These are phyloP conservation scores for Chloroclysta siterata DNA, from an alignment of 2,888 invertebrate species.

Conservation along the genomic window DNA sequence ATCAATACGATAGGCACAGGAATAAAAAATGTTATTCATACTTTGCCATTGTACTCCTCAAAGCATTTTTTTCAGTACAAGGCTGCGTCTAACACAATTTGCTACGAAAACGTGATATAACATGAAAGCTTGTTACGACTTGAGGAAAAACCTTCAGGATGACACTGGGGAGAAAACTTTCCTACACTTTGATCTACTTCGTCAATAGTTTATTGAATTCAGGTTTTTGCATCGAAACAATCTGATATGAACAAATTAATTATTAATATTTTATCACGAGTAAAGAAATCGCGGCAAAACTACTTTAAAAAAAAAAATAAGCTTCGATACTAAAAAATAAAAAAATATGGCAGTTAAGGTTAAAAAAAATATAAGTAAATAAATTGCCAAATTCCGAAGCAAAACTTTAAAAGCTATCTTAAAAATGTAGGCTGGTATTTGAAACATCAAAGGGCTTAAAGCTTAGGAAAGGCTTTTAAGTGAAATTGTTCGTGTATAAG, in stretches of 20 bases:
- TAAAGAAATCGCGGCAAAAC: too few species aligned
- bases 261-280: too few species aligned
- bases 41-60: slow-evolving; percentile 5
- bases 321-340: too few species aligned
- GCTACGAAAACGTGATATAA: slow-evolving; percentile 18
- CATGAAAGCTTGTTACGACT: slow-evolving; percentile 11
- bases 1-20: background rate
- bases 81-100: slow-evolving; percentile 19
- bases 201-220: slow-evolving; percentile 8
- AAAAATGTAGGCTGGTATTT: slow-evolving; percentile 11
- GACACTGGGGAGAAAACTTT: background rate
- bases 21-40: slow-evolving; percentile 3
- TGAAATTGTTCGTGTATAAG: slow-evolving; percentile 47
- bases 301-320: too few species aligned
- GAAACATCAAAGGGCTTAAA: slow-evolving; percentile 30
- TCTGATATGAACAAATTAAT: too few species aligned
- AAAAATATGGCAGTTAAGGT: too few species aligned
- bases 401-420: slow-evolving; percentile 1
- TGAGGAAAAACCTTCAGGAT: slow-evolving; percentile 7
- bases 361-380: background rate
- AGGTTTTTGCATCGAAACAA: background rate
- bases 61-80: slow-evolving; percentile 17
- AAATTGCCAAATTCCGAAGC: background rate
- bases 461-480: slow-evolving; percentile 38
- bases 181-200: background rate